phyloP scores from a whole-genome alignment of 2,888 invertebrate species.

The Cerastoderma edule region DNA sequence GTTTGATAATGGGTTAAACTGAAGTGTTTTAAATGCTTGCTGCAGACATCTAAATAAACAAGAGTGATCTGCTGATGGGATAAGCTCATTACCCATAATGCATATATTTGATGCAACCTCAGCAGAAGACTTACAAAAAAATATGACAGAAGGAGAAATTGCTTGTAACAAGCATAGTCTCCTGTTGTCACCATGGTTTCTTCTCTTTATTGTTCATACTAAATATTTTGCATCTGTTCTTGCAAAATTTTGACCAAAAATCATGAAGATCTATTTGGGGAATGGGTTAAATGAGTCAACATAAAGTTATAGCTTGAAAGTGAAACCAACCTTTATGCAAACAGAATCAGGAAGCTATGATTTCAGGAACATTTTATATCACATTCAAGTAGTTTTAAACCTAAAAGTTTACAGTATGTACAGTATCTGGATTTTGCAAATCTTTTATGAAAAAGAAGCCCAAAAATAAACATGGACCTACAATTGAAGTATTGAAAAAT shows the following conservation, averaged over 20 bases:
- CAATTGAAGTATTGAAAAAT: too few relatives aligned
- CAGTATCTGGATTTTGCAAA: too few relatives aligned
- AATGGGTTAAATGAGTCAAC: neutral
- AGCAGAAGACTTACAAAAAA: neutral
- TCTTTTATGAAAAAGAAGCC: too few relatives aligned
- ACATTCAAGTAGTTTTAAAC: too few relatives aligned
- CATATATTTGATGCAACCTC: too few relatives aligned
- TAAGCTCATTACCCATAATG: too few relatives aligned
- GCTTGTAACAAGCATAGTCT: neutral
- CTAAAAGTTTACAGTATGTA: too few relatives aligned
- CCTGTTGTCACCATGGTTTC: neutral
- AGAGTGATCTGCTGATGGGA: too few relatives aligned
- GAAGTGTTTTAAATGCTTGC: too few relatives aligned
- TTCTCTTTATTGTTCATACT: neutral
- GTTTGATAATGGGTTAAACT: too few relatives aligned
- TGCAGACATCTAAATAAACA: too few relatives aligned
- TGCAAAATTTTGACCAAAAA: neutral
- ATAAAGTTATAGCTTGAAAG: neutral
- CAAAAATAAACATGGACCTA: too few relatives aligned
- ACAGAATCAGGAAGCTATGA: neutral
- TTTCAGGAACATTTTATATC: neutral
- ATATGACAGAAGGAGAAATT: slow-evolving; percentile 5
- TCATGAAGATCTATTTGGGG: neutral
- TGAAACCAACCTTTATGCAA: neutral
- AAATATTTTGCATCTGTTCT: neutral